phyloP scores from a whole-genome alignment of 2,888 invertebrate genomes.

The Drosophila glabriapex region DNA sequence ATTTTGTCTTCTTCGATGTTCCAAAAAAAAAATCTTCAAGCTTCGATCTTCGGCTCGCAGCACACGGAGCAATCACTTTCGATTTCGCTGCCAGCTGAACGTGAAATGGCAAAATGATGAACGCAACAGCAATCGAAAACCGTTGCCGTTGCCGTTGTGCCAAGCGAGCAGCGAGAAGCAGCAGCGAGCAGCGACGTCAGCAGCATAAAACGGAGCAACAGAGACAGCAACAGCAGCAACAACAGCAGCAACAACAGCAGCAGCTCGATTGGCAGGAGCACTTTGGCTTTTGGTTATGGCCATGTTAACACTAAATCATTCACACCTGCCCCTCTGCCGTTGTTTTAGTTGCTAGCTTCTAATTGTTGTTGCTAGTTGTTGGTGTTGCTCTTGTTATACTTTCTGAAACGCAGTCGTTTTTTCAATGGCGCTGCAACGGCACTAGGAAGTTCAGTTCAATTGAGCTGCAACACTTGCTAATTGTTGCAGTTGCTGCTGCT shows the following conservation, averaged over 20 bases:
- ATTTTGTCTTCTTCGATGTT: conserved; percentile 28
- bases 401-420: conserved; percentile 43
- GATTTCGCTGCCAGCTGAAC: conserved; percentile 85
- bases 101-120: conserved; percentile 84
- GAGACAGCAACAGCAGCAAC: conserved; percentile 19
- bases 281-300: conserved; percentile 67
- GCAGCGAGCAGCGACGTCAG: conserved; percentile 26
- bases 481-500: conserved; percentile 8
- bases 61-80: conserved; percentile 83
- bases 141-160: conserved; percentile 59
- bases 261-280: conserved; percentile 57
- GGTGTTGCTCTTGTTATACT: conserved; percentile 46
- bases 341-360: conserved; percentile 10
- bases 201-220: conserved; percentile 40
- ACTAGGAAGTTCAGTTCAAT: conserved; percentile 68
- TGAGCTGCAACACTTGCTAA: conserved; percentile 32
- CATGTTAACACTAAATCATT: conserved; percentile 79
- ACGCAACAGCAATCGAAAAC: conserved; percentile 82
- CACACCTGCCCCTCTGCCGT: conserved; percentile 61
- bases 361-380: conserved; percentile 12
- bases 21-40: conserved; percentile 26
- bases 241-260: conserved; percentile 7
- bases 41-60: conserved; percentile 68
- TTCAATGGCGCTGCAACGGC: conserved; percentile 55
- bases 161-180: conserved; percentile 22